phyloP scores from a whole-genome alignment of 2,888 invertebrate species.

The Ganaspis brasiliensis region DNA sequence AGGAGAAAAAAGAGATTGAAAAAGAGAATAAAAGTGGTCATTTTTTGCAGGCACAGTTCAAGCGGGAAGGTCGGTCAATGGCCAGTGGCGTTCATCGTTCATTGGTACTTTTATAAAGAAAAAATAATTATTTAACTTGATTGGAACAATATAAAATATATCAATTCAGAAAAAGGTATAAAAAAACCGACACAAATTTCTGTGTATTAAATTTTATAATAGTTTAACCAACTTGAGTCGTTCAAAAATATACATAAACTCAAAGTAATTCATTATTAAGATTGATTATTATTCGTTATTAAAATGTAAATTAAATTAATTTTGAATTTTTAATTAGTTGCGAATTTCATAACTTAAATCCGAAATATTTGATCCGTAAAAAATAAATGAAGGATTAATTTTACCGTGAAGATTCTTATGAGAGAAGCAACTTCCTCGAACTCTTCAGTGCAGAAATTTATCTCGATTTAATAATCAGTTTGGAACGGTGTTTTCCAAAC shows the following conservation, averaged over 20 bases:
- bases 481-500: not conserved
- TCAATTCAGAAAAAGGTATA: too few relatives aligned
- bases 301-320: too few relatives aligned
- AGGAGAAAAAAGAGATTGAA: not conserved
- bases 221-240: too few relatives aligned
- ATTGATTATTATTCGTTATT: too few relatives aligned
- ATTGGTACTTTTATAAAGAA: not conserved
- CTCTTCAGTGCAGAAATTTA: constrained; percentile 4
- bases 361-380: too few relatives aligned
- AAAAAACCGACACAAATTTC: too few relatives aligned
- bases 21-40: not conserved
- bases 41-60: constrained; percentile 59
- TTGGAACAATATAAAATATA: not conserved
- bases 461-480: constrained; percentile 30
- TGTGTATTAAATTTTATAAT: too few relatives aligned
- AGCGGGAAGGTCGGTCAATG: constrained; percentile 73
- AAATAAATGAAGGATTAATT: constrained; percentile 2
- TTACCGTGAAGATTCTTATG: not conserved
- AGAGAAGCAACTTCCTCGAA: not conserved
- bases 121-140: not conserved
- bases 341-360: too few relatives aligned
- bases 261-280: too few relatives aligned
- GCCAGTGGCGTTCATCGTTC: constrained; percentile 58
- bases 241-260: too few relatives aligned
- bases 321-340: too few relatives aligned